A percentile compares a stretch with the other conserved stretches of the same genome.
phyloP scores from a whole-genome alignment of 2,113 vertebrate species.

The Sebastes fasciatus region DNA sequence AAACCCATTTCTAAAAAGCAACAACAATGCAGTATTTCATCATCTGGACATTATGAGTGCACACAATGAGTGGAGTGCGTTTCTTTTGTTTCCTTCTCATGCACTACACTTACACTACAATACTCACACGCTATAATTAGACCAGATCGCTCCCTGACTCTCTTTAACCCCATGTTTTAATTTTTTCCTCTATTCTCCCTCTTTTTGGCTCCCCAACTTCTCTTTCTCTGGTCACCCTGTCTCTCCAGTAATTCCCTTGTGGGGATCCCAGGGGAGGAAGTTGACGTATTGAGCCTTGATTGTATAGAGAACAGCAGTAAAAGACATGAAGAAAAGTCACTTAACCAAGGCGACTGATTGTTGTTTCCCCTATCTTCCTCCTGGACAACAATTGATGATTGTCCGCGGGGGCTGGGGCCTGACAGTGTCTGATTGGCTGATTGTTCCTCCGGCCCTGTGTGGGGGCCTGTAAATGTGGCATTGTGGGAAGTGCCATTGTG shows the following conservation, averaged over 20 bases:
- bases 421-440: constrained; percentile 98
- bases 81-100: constrained; percentile 13
- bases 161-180: not conserved
- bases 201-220: not conserved
- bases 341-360: constrained; percentile 81
- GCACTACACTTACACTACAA: constrained; percentile 6
- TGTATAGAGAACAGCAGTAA: constrained; percentile 71
- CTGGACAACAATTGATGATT: constrained; percentile 94
- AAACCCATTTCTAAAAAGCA: constrained; percentile 32
- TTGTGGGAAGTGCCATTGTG: constrained; percentile 98
- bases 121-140: not conserved
- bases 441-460: constrained; percentile 92
- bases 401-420: constrained; percentile 87
- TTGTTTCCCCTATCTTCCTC: constrained; percentile 84
- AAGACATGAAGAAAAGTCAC: constrained; percentile 79
- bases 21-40: constrained; percentile 39
- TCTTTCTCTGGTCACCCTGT: constrained; percentile 37
- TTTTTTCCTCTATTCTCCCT: not conserved
- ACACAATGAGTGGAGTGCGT: constrained; percentile 15
- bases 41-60: not conserved
- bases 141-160: constrained; percentile 13
- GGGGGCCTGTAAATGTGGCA: constrained; percentile 90
- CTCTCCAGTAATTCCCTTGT: constrained; percentile 60
- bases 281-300: constrained; percentile 66
- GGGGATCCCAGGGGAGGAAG: constrained; percentile 67